Percentiles rank a stretch among this genome's conserved stretches.
Evolutionary conservation across 2,797 vertebrate genomes (phyloP).

Genomic region (Sebastes itinus): DNA sequence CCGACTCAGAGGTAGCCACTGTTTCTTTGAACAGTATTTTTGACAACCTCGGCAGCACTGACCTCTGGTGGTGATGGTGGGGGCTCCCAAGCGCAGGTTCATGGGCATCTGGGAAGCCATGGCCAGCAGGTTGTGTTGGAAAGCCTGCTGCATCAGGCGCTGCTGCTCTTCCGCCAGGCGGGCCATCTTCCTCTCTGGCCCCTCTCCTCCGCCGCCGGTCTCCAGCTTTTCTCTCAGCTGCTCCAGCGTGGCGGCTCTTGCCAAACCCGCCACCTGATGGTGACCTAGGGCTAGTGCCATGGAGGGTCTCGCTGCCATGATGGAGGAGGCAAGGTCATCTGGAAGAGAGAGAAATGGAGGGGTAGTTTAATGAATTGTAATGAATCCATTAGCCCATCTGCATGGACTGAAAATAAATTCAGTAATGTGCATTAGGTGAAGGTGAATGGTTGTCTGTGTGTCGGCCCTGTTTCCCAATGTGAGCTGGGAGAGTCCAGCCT

Average conservation of each 20-base stretch:
- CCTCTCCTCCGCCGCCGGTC: slow-evolving; percentile 81
- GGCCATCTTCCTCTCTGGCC: slow-evolving; percentile 89
- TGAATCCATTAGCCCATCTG: neutral
- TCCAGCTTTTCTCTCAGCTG: slow-evolving; percentile 95
- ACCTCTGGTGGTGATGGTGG: slow-evolving; percentile 70
- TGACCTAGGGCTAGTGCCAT: slow-evolving; percentile 80
- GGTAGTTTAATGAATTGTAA: neutral
- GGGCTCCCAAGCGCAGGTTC: slow-evolving; percentile 78
- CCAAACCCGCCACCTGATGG: slow-evolving; percentile 83
- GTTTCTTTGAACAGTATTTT: neutral
- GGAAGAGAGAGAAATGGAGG: neutral
- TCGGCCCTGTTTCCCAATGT: neutral
- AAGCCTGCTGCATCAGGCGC: slow-evolving; percentile 92
- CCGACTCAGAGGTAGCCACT: too few species aligned
- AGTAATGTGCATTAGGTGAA: neutral
- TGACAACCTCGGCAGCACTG: slow-evolving; percentile 6
- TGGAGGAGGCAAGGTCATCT: slow-evolving; percentile 86
- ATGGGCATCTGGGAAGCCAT: slow-evolving; percentile 87
- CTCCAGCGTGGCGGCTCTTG: slow-evolving; percentile 88
- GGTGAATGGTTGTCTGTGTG: neutral
- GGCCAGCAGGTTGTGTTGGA: slow-evolving; percentile 92
- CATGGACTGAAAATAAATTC: neutral
- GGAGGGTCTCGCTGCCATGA: slow-evolving; percentile 84
- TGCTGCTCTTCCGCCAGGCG: slow-evolving; percentile 92
- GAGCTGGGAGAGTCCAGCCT: neutral